A percentile compares a stretch with the other conserved stretches of the same genome.
Conservation (phyloP, 1,140 invertebrate genomes). For the Dinoponera quadriceps region DNA sequence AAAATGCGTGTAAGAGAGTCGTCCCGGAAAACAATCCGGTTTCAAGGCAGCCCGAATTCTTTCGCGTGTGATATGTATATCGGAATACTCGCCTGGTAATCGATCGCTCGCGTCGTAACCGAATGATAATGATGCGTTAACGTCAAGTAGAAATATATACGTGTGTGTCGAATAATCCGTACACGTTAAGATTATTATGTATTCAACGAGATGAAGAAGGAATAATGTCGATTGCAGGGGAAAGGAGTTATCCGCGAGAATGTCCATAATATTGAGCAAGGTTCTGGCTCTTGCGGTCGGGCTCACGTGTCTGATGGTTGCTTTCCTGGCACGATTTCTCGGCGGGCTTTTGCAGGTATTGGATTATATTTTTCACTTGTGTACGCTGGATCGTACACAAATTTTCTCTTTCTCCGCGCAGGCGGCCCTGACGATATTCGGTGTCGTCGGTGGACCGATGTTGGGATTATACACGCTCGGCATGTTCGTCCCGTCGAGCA, state of each 20-base stretch:
- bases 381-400: constrained; percentile 85
- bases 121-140: no score
- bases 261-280: constrained; percentile 83
- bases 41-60: constrained; percentile 4
- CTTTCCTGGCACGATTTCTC: constrained; percentile 90
- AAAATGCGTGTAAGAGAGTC: constrained; percentile 23
- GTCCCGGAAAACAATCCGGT: constrained; percentile 10
- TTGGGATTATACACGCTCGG: constrained; percentile 92
- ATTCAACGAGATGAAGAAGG: neutral
- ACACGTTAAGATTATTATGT: no score
- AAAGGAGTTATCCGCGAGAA: constrained; percentile 60
- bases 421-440: constrained; percentile 91
- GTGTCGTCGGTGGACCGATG: constrained; percentile 92
- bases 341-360: constrained; percentile 89
- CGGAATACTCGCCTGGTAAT: no score
- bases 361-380: neutral
- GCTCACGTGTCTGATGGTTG: constrained; percentile 88
- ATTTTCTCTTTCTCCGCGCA: constrained; percentile 78
- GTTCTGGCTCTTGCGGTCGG: constrained; percentile 89
- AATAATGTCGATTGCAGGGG: constrained; percentile 60
- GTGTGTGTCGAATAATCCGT: no score
- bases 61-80: neutral
- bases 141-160: no score
- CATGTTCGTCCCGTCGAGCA: constrained; percentile 89
- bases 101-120: no score